A percentile compares a stretch with the other conserved stretches of the same genome.
Conservation (phyloP, 1,140 invertebrate genomes). For the Drosophila navojoa region DNA sequence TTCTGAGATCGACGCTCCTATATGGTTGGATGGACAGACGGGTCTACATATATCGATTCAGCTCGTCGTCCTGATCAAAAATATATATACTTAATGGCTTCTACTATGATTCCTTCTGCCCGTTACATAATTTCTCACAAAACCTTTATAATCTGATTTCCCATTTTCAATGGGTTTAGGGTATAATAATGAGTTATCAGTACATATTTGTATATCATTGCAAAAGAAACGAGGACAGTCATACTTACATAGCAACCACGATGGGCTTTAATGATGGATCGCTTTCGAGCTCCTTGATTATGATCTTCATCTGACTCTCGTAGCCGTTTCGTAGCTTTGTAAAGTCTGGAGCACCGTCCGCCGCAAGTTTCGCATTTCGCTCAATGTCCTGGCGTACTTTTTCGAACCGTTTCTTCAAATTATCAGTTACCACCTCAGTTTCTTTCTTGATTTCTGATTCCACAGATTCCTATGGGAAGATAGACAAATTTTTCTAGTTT, state of each 20-base stretch:
- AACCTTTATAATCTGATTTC: no score
- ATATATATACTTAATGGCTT: no score
- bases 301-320: conserved; percentile 85
- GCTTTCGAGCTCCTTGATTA: conserved; percentile 87
- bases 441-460: conserved; percentile 70
- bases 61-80: no score
- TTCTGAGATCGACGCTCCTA: no score
- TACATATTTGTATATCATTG: no score
- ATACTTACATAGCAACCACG: conserved; percentile 85
- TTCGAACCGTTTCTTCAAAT: conserved; percentile 82
- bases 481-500: not conserved
- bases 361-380: conserved; percentile 84
- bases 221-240: not conserved
- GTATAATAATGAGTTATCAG: no score
- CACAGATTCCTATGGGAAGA: conserved; percentile 52
- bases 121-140: no score
- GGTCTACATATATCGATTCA: no score
- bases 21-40: no score
- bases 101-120: no score
- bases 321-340: conserved; percentile 86
- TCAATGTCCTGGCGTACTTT: conserved; percentile 78
- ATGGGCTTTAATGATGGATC: conserved; percentile 88
- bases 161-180: no score
- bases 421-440: conserved; percentile 80
- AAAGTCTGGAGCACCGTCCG: conserved; percentile 87